Base-by-base conservation (phyloP, 2,113 vertebrate genomes). In the Antennarius striatus region DNA sequence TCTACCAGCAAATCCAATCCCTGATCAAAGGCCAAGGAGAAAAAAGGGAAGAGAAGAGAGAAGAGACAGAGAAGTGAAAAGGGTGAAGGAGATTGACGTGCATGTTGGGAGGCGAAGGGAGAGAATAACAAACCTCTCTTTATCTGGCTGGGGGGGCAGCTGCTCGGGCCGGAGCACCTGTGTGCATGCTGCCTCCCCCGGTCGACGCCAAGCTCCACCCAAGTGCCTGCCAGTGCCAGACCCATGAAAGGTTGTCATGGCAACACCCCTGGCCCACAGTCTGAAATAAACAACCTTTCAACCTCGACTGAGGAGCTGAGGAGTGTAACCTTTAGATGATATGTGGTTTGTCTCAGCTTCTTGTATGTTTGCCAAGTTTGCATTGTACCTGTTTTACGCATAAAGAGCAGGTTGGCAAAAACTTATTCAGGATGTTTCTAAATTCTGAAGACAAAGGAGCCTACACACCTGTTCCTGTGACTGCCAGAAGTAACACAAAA, bases 21-120 rank as follows among this genome's bases (percentile, higher is more conserved):
- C 79, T 86, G 88, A 91, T 91, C 90, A 91, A 90, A 91, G 86
- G 84, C 86, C 83, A 78, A 73, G 80, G 60, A 88, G 81, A 79
- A 84, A 84, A 85, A 79, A 68, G 53, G 77, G 58, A 76, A 74
- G 77, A 84, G 75, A 71, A 58, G 81, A 71, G 75, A 82, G 82
- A 83, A 65, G 79, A 83, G 86, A 82, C 83, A 63, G 72, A 81
- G 78, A 73, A 88, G 78, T 85, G 89, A 90, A 91, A 90, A 90
- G 88, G 75, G 71, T 66, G 57, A 83, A 43, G 42, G 84, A 87
- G 88, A 90, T 80, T 89, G 88, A 89, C 84, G 77, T 89, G 80
- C 49, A 52, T 56, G 77, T 80, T 79, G 82, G 73, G 71, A 45
- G 50, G 57, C 62, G 57, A 56, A 64, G 75, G 56, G 69, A 50